phyloP scores from a whole-genome alignment of 2,888 invertebrate genomes.

The Automeris io region DNA sequence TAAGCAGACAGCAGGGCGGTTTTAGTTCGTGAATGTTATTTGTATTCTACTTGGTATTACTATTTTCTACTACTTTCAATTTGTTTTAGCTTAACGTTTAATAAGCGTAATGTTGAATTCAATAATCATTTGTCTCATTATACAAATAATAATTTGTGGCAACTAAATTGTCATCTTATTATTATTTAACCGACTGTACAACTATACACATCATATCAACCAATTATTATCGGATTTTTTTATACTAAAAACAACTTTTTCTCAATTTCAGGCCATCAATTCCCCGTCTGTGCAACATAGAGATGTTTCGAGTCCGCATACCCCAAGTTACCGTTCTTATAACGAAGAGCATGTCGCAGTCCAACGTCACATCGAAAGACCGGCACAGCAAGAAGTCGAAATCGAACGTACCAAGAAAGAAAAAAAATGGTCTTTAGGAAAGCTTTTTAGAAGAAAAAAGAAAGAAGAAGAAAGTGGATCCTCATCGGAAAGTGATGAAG shows the following conservation, averaged over 20 bases:
- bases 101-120: no score
- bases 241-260: conserved; percentile 13
- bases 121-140: no score
- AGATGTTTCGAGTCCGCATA: conserved; percentile 44
- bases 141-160: no score
- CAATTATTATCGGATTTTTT: background rate
- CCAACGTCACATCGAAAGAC: conserved; percentile 51
- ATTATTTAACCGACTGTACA: no score
- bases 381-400: conserved; percentile 46
- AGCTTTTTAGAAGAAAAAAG: conserved; percentile 86
- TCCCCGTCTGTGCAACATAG: conserved; percentile 67
- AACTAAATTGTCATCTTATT: no score
- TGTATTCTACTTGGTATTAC: background rate
- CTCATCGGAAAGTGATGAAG: conserved; percentile 72
- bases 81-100: no score
- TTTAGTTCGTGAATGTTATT: conserved; percentile 16
- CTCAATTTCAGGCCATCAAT: conserved; percentile 69
- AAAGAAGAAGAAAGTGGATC: conserved; percentile 79
- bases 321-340: conserved; percentile 53
- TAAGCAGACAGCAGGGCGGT: conserved; percentile 50
- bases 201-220: background rate
- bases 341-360: conserved; percentile 60
- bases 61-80: background rate
- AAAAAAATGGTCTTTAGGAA: conserved; percentile 89
- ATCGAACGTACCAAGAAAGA: conserved; percentile 73